These are phyloP conservation scores for Bugula neritina DNA, from an alignment of 2,888 invertebrate species.

Conservation along the genomic window DNA sequence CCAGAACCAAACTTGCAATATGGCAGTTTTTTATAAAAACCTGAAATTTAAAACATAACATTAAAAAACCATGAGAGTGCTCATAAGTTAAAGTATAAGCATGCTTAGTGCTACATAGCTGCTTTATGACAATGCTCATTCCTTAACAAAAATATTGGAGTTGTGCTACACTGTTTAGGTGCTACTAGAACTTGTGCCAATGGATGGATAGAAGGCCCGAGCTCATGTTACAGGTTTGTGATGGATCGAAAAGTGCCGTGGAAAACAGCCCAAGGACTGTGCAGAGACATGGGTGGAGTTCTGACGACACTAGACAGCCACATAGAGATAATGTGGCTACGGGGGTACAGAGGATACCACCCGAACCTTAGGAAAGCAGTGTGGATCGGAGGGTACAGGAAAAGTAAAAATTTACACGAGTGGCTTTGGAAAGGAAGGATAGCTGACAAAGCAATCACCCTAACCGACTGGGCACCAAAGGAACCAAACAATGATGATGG, in stretches of 20 bases:
- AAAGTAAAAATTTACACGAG: not conserved
- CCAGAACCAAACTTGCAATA: too few species aligned
- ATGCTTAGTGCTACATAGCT: too few species aligned
- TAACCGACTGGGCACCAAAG: not conserved
- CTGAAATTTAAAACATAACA: too few species aligned
- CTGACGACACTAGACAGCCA: not conserved
- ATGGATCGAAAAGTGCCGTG: not conserved
- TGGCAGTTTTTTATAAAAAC: too few species aligned
- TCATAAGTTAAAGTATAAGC: too few species aligned
- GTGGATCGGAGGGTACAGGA: not conserved
- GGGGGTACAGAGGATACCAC: not conserved
- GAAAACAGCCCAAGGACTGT: not conserved
- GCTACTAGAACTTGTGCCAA: not conserved
- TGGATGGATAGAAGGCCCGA: not conserved
- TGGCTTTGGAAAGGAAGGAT: not conserved
- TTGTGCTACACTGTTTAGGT: not conserved
- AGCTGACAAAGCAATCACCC: not conserved
- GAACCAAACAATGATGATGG: slow-evolving; percentile 10
- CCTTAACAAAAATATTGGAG: too few species aligned
- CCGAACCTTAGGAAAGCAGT: not conserved
- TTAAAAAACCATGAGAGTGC: too few species aligned
- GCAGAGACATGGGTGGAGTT: not conserved
- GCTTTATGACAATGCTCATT: too few species aligned
- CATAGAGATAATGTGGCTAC: not conserved
- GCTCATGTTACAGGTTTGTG: not conserved